These are phyloP conservation scores for Synergus itoensis DNA, from an alignment of 2,888 invertebrate species.

Conservation along the genomic window DNA sequence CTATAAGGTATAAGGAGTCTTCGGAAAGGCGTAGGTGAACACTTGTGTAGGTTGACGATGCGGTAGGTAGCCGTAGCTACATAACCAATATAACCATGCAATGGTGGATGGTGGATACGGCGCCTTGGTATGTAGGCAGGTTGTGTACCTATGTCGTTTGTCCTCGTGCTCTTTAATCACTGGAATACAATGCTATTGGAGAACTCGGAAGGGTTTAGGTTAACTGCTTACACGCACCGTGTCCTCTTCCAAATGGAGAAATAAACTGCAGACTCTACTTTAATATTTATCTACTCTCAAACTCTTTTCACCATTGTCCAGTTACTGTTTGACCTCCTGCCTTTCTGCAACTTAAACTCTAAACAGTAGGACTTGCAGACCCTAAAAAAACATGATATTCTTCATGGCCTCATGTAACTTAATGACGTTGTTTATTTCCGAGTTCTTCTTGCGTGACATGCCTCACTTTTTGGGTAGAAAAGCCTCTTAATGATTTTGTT, in stretches of 20 bases:
- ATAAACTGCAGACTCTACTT: constrained; percentile 34
- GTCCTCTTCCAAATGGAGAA: constrained; percentile 26
- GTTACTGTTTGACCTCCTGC: constrained; percentile 27
- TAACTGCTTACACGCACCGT: constrained; percentile 45
- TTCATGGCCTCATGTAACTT: not conserved
- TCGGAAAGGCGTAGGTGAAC: constrained; percentile 21
- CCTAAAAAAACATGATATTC: constrained; percentile 7
- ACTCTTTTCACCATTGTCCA: not conserved
- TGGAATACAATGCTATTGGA: constrained; percentile 52
- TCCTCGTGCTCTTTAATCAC: constrained; percentile 62
- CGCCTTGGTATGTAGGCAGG: constrained; percentile 33
- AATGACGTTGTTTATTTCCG: not conserved
- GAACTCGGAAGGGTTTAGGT: constrained; percentile 50
- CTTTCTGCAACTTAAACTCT: constrained; percentile 19
- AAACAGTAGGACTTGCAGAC: not conserved
- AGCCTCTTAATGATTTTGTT: not conserved
- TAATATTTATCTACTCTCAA: constrained; percentile 25
- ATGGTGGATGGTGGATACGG: constrained; percentile 11
- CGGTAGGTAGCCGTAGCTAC: constrained; percentile 53
- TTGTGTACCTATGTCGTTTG: constrained; percentile 50
- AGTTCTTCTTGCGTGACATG: not conserved
- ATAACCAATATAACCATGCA: constrained; percentile 16
- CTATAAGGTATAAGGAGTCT: not conserved
- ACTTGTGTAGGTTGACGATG: constrained; percentile 56
- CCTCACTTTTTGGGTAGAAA: not conserved